phyloP scores from a whole-genome alignment of 2,888 invertebrate species.

The Drosophila nigricruria region DNA sequence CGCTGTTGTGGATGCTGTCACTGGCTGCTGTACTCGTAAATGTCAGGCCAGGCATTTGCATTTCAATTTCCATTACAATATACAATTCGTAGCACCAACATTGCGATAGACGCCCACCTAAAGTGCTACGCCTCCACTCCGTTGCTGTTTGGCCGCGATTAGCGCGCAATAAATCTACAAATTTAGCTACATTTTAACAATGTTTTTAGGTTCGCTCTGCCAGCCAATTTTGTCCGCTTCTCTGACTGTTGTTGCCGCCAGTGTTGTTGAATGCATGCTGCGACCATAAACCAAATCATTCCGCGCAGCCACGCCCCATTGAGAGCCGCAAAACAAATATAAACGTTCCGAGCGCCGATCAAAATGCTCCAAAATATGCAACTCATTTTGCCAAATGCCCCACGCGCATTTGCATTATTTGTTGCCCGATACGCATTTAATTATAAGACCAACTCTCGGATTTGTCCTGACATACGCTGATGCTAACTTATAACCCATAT shows the following conservation, averaged over 20 bases:
- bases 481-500: slow-evolving; percentile 4
- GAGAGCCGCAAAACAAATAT: slow-evolving; percentile 57
- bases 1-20: slow-evolving; percentile 52
- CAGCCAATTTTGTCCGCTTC: slow-evolving; percentile 61
- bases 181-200: slow-evolving; percentile 77
- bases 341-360: slow-evolving; percentile 32
- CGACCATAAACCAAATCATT: slow-evolving; percentile 78
- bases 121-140: slow-evolving; percentile 29
- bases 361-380: slow-evolving; percentile 68
- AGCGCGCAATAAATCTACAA: slow-evolving; percentile 79
- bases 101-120: slow-evolving; percentile 52
- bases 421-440: slow-evolving; percentile 74
- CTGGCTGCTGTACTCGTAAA: slow-evolving; percentile 71
- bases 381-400: slow-evolving; percentile 52
- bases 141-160: slow-evolving; percentile 78
- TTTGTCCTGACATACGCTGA: slow-evolving; percentile 32
- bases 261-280: slow-evolving; percentile 75
- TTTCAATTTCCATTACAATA: slow-evolving; percentile 81
- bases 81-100: slow-evolving; percentile 60
- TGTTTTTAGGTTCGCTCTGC: slow-evolving; percentile 60
- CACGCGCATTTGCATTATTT: slow-evolving; percentile 71
- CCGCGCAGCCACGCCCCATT: slow-evolving; percentile 66
- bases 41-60: slow-evolving; percentile 78
- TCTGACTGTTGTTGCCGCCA: slow-evolving; percentile 27
- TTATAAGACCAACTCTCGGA: slow-evolving; percentile 49